Percentiles rank a stretch among this genome's conserved stretches.
These are phyloP conservation scores for Tenrec ecaudatus DNA, from an alignment of 2,113 vertebrate species.

Conservation along the genomic window DNA sequence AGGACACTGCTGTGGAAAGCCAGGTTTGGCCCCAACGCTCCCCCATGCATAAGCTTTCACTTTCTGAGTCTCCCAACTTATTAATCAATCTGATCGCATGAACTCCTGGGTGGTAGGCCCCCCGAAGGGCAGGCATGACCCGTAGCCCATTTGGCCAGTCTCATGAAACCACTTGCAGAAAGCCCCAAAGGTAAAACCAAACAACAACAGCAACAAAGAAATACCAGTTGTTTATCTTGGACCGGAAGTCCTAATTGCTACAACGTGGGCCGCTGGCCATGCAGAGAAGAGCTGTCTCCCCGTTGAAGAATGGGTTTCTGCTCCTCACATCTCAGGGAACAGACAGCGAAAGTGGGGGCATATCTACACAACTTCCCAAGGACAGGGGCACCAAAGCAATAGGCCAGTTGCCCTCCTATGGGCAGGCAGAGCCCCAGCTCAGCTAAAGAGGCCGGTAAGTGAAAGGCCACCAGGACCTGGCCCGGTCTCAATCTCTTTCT, in stretches of 20 bases:
- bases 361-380: not conserved
- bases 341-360: not conserved
- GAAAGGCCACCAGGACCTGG: not conserved
- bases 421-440: not conserved
- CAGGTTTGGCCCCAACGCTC: not conserved
- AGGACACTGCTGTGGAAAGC: conserved; percentile 13
- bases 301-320: not conserved
- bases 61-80: conserved; percentile 18
- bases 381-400: not conserved
- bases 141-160: not conserved
- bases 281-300: not conserved
- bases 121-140: not conserved
- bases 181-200: not conserved
- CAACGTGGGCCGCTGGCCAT: not conserved
- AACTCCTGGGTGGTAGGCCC: conserved; percentile 24
- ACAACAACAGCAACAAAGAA: too few species aligned
- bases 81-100: conserved; percentile 55
- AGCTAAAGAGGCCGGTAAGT: not conserved
- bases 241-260: conserved; percentile 13
- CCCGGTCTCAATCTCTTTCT: not conserved
- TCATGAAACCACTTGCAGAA: not conserved
- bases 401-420: too few species aligned
- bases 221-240: conserved; percentile 20
- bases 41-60: not conserved
- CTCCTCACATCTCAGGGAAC: not conserved